Conservation (phyloP, 2,113 vertebrate species). For the Fukomys damarensis region DNA sequence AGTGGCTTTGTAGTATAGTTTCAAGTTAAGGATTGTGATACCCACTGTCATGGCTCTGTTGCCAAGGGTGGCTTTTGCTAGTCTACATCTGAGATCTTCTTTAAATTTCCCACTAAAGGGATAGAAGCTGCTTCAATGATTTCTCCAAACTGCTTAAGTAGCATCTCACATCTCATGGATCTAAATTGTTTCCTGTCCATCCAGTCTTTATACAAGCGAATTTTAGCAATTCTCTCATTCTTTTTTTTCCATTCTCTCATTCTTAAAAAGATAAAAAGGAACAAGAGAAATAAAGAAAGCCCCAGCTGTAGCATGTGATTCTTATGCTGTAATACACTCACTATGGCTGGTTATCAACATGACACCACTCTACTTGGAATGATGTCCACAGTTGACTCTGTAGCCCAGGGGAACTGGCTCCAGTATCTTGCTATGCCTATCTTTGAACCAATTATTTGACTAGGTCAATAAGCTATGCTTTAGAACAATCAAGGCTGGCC, state of each 20-base stretch:
- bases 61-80: too few relatives aligned
- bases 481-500: not conserved
- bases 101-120: not conserved
- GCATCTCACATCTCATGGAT: not conserved
- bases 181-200: not conserved
- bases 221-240: not conserved
- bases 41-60: too few relatives aligned
- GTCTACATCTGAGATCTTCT: too few relatives aligned
- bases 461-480: not conserved
- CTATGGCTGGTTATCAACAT: not conserved
- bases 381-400: too few relatives aligned
- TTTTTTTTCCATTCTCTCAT: not conserved
- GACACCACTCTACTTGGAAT: not conserved
- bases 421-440: not conserved
- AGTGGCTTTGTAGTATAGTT: too few relatives aligned
- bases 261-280: not conserved
- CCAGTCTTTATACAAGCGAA: not conserved
- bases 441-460: not conserved
- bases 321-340: not conserved
- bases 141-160: not conserved
- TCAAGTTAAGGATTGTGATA: too few relatives aligned
- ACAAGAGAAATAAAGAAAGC: rapidly evolving
- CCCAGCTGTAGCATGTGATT: not conserved
- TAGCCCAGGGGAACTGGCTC: not conserved
- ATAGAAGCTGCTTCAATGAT: not conserved